Conservation (phyloP, 2,797 vertebrate species). For the Microcaecilia unicolor region DNA sequence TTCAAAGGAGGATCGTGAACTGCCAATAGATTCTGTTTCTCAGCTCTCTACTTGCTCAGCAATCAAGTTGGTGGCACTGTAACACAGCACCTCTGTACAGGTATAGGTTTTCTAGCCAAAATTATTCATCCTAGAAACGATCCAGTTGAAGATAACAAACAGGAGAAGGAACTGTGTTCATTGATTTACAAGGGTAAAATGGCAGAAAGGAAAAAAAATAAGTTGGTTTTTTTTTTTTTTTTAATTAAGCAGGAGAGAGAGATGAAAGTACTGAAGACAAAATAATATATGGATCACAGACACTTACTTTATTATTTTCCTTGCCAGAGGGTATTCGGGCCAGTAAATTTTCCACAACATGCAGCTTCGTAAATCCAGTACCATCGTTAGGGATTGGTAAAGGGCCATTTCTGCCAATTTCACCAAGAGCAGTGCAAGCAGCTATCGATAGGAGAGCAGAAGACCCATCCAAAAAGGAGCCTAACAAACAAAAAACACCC, state of each 20-base stretch:
- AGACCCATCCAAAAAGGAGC: slow-evolving; percentile 79
- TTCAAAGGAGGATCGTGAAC: too few species aligned
- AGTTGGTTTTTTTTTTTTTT: too few species aligned
- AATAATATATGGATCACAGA: not conserved
- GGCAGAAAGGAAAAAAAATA: too few species aligned
- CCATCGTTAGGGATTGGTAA: slow-evolving; percentile 80
- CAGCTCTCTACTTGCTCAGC: too few species aligned
- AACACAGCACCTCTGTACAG: too few species aligned
- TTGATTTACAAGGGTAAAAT: not conserved
- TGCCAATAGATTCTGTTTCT: too few species aligned
- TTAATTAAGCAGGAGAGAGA: not conserved
- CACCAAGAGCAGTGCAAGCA: slow-evolving; percentile 84
- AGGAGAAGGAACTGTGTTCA: not conserved
- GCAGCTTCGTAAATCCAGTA: slow-evolving; percentile 79
- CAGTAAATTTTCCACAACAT: slow-evolving; percentile 81
- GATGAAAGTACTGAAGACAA: not conserved
- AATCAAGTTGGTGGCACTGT: too few species aligned
- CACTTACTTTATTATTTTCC: slow-evolving; percentile 82
- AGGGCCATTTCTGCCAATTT: slow-evolving; percentile 85
- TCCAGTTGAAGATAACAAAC: too few species aligned
- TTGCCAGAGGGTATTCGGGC: slow-evolving; percentile 87
- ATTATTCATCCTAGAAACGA: too few species aligned
- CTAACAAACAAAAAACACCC: slow-evolving; percentile 50
- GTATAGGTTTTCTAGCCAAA: too few species aligned
- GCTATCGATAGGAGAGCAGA: slow-evolving; percentile 76